Conservation (phyloP, 2,888 invertebrate genomes). For the Macaria liturata region DNA sequence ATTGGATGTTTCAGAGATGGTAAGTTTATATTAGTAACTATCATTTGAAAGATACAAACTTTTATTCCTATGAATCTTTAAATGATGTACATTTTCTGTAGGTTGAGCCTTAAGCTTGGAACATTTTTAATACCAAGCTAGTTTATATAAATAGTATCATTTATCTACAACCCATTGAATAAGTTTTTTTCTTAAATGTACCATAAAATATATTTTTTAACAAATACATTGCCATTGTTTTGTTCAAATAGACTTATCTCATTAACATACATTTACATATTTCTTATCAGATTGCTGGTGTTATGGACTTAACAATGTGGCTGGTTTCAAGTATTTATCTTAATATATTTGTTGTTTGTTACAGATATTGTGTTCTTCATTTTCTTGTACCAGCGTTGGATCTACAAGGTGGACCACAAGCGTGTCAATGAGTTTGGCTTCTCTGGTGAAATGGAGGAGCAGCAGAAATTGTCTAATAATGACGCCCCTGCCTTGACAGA, state of each 20-base stretch:
- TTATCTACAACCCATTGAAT: too few relatives aligned
- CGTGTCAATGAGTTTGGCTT: slow-evolving; percentile 99
- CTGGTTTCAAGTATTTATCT: background rate
- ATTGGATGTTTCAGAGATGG: slow-evolving; percentile 99
- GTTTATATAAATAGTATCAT: too few relatives aligned
- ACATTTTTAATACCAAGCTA: too few relatives aligned
- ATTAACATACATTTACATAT: slow-evolving; percentile 24
- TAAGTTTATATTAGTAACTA: slow-evolving; percentile 49
- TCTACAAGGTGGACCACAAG: slow-evolving; percentile 97
- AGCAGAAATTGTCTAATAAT: slow-evolving; percentile 65
- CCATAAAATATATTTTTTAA: too few relatives aligned
- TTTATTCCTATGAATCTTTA: too few relatives aligned
- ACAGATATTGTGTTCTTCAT: slow-evolving; percentile 99
- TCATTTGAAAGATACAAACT: too few relatives aligned
- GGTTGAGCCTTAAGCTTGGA: too few relatives aligned
- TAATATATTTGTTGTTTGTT: slow-evolving; percentile 41
- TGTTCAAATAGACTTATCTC: slow-evolving; percentile 3
- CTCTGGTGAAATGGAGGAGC: slow-evolving; percentile 93
- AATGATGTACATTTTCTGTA: too few relatives aligned
- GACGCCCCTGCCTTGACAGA: slow-evolving; percentile 64
- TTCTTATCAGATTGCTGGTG: slow-evolving; percentile 9
- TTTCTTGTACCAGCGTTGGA: slow-evolving; percentile 99
- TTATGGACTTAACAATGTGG: background rate
- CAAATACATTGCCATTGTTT: background rate
- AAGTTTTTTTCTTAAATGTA: too few relatives aligned